Base-by-base conservation (phyloP, 2,113 vertebrate genomes). In the Phrynocephalus versicolor region DNA sequence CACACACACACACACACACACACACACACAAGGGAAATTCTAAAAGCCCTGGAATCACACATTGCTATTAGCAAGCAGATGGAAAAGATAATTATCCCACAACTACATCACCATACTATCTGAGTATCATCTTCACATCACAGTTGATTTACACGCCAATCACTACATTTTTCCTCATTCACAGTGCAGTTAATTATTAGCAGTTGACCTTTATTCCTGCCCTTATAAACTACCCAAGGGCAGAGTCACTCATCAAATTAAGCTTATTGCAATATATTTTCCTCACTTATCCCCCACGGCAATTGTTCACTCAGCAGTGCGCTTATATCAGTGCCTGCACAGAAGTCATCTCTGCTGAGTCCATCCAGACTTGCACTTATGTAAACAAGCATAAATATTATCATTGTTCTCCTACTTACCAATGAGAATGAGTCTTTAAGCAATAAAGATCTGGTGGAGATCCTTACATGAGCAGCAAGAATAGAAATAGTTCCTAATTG, bases 51-150 rank as follows among this genome's bases (percentile, higher is more conserved):
- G 58, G 62, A 0, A 6, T 45, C 77, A 72, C 10, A 83, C 77
- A 89, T 89, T 64, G 82, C 81, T 78, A 16, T 88, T 86, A 86
- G 60, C 57, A 79, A 91, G 76, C 85, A 93, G 83, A 94, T 79
- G 75, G 86, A 70, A 88, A 87, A 85, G 72, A 87, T 83, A 89
- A 92, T 93, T 78, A 91, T 80, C 76, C 80, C 18, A 82, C 87
- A 91, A 85, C n/a, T 90, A 82, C 87, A 86, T 83, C 77, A 86
- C 75, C 83, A 79, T 73, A 85, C 88, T 93, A 89, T 91, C 90
- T 86, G 86, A 83, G 30, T 91, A 77, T 85, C 64, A 37, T 12
- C 27, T 64, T 90, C 70, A 72, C 80, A 41, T 78, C 74, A 81
- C n/a, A 51, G 55, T 81, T 58, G 23, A 18, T 77, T 33, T n/a